Evolutionary conservation across 2,888 invertebrate genomes (phyloP).

Genomic region (Sicus ferrugineus): DNA sequence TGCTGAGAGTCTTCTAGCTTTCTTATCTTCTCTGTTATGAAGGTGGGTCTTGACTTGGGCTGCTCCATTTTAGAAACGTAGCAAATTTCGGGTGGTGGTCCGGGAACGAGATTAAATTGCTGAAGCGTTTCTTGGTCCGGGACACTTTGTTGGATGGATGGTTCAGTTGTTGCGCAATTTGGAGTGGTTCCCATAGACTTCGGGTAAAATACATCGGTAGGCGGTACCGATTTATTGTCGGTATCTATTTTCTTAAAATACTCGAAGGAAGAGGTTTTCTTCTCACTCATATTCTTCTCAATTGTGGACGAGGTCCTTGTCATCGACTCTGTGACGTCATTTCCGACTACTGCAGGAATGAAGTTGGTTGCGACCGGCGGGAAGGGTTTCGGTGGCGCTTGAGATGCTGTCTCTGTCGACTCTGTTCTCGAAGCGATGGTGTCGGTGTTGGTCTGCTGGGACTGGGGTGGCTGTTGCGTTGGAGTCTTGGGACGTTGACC

Average conservation of each 20-base stretch:
- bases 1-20: constrained; percentile 70
- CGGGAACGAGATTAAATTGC: constrained; percentile 70
- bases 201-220: not conserved
- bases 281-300: constrained; percentile 69
- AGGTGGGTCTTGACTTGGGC: constrained; percentile 60
- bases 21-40: constrained; percentile 70
- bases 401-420: constrained; percentile 54
- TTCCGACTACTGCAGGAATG: constrained; percentile 37
- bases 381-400: constrained; percentile 56
- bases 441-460: constrained; percentile 45
- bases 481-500: constrained; percentile 50
- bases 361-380: constrained; percentile 45
- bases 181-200: constrained; percentile 36
- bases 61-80: constrained; percentile 68
- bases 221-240: constrained; percentile 47
- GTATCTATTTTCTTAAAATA: constrained; percentile 72
- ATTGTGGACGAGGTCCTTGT: constrained; percentile 43
- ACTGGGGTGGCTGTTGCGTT: constrained; percentile 37
- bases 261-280: constrained; percentile 72
- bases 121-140: constrained; percentile 55
- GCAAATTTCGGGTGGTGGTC: constrained; percentile 76
- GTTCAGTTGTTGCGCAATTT: constrained; percentile 44
- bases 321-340: constrained; percentile 28
- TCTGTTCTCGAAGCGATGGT: constrained; percentile 46
- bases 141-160: constrained; percentile 32